A percentile compares a stretch with the other conserved stretches of the same genome.
These are phyloP conservation scores for Rhinolophus sinicus DNA, from an alignment of 2,113 vertebrate species.

Conservation along the genomic window DNA sequence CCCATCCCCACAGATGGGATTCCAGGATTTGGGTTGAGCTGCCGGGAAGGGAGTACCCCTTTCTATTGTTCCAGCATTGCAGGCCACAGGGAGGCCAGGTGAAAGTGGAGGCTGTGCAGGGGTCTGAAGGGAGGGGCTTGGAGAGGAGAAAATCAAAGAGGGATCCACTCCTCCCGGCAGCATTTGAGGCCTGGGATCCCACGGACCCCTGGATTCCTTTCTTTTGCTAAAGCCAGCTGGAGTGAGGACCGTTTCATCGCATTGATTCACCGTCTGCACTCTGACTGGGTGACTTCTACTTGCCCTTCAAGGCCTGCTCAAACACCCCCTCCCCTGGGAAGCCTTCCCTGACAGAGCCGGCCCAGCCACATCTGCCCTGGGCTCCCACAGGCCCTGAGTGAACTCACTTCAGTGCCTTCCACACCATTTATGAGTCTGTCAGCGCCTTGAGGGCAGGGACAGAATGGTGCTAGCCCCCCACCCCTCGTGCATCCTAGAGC, in stretches of 20 bases:
- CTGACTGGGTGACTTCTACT: background rate
- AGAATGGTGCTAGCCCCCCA: background rate
- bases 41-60: background rate
- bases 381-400: background rate
- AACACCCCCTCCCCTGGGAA: background rate
- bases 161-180: background rate
- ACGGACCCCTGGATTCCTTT: background rate
- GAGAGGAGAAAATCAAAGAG: background rate
- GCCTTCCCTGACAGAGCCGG: background rate
- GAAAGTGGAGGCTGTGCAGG: fast-evolving
- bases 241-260: background rate
- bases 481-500: background rate
- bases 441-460: background rate
- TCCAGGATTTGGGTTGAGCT: background rate
- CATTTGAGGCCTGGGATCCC: background rate
- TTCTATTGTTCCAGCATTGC: background rate
- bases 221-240: background rate
- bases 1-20: background rate
- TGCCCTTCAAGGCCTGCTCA: background rate
- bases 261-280: background rate
- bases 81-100: too few relatives aligned
- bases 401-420: background rate
- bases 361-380: background rate
- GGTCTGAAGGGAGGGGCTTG: background rate
- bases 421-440: background rate